These are phyloP conservation scores for Antennarius maculatus DNA, from an alignment of 2,797 vertebrate genomes.

Conservation along the genomic window DNA sequence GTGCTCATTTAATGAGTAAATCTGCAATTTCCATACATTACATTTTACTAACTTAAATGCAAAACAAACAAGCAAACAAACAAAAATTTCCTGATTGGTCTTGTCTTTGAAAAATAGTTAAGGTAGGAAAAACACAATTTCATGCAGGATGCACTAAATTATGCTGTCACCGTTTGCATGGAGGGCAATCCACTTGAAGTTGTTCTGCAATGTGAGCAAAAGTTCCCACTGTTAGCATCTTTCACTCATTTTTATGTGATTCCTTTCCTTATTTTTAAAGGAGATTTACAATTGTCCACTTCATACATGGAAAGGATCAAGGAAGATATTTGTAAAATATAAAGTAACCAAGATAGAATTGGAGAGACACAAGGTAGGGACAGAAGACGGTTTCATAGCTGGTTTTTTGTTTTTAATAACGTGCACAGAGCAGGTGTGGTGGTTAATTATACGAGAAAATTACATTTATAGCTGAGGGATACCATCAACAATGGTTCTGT, in stretches of 20 bases:
- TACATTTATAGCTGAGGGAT: slow-evolving; percentile 62
- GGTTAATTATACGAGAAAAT: slow-evolving; percentile 53
- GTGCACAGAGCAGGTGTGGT: slow-evolving; percentile 49
- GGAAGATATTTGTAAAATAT: slow-evolving; percentile 8
- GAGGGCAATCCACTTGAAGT: slow-evolving; percentile 27
- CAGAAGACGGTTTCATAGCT: slow-evolving; percentile 47
- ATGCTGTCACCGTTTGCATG: slow-evolving; percentile 32
- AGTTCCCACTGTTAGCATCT: slow-evolving; percentile 19
- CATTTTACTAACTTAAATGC: not conserved
- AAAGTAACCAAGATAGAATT: not conserved
- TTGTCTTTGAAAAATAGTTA: slow-evolving; percentile 14
- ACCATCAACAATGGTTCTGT: slow-evolving; percentile 56
- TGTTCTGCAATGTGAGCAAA: slow-evolving; percentile 42
- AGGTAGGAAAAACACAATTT: slow-evolving; percentile 46
- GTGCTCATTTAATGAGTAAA: too few species aligned
- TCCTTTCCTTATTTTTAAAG: not conserved
- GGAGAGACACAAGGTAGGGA: not conserved
- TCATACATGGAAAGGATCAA: slow-evolving; percentile 25
- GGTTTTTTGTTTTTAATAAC: slow-evolving; percentile 64
- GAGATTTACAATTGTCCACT: slow-evolving; percentile 29
- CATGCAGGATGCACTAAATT: slow-evolving; percentile 55
- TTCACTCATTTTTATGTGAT: not conserved
- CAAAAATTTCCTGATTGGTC: slow-evolving; percentile 12
- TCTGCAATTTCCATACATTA: too few species aligned
- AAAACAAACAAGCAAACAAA: slow-evolving; percentile 3